Conservation (phyloP, 2,113 vertebrate species). For the Engystomops pustulosus region DNA sequence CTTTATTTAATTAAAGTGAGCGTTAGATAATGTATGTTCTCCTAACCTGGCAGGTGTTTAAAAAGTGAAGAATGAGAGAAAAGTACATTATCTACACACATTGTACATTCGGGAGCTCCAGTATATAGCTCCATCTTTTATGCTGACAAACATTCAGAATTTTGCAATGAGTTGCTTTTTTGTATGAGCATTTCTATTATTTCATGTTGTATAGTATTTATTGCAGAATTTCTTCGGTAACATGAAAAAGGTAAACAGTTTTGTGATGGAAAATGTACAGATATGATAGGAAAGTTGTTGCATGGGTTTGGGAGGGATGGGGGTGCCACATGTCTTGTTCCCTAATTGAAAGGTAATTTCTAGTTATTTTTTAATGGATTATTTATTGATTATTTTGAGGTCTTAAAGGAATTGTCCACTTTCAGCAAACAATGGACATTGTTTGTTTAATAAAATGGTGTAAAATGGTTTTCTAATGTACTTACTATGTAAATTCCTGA, state of each 20-base stretch:
- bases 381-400: too few species aligned
- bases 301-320: too few species aligned
- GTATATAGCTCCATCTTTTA: constrained; percentile 17
- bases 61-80: neutral
- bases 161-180: neutral
- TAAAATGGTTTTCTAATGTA: too few species aligned
- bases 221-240: neutral
- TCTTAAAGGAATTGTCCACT: too few species aligned
- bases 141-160: constrained; percentile 15
- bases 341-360: too few species aligned
- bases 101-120: neutral
- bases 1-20: constrained; percentile 39
- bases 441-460: too few species aligned
- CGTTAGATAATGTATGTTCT: constrained; percentile 24
- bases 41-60: constrained; percentile 19
- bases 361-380: too few species aligned
- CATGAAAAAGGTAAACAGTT: neutral
- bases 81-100: constrained; percentile 9
- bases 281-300: too few species aligned
- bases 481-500: too few species aligned
- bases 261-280: neutral
- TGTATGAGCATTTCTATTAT: neutral
- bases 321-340: too few species aligned
- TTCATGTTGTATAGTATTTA: neutral
- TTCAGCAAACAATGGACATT: too few species aligned